Evolutionary conservation across 2,113 vertebrate species (phyloP).

Genomic region (Neotoma lepida): DNA sequence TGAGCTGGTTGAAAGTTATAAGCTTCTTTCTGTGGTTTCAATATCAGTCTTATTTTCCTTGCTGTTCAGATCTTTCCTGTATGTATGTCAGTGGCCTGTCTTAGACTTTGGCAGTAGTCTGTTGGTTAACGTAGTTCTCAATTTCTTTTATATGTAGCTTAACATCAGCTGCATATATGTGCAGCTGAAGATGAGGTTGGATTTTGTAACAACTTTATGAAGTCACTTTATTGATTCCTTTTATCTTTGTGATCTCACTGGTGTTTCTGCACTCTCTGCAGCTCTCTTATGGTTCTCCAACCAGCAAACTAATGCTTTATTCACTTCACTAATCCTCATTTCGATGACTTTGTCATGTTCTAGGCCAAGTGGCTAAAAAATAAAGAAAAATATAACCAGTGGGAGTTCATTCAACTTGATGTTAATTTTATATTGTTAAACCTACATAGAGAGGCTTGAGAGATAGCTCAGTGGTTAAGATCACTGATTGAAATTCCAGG

Average conservation of each 20-base stretch:
- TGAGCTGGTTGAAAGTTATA: background rate
- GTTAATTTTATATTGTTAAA: conserved; percentile 6
- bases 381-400: background rate
- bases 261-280: background rate
- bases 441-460: background rate
- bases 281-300: background rate
- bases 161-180: background rate
- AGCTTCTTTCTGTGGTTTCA: background rate
- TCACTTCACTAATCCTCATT: background rate
- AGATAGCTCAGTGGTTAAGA: background rate
- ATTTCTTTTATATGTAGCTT: background rate
- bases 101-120: background rate
- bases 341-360: conserved; percentile 6
- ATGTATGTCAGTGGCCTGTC: background rate
- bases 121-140: background rate
- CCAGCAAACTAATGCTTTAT: background rate
- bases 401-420: background rate
- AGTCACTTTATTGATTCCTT: background rate
- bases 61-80: background rate
- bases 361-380: background rate
- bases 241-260: background rate
- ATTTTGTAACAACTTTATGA: conserved; percentile 19
- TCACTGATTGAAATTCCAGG: background rate
- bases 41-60: conserved; percentile 5
- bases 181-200: background rate